Conservation (phyloP, 2,113 vertebrate species). For the Gallinago paraguaiae region DNA sequence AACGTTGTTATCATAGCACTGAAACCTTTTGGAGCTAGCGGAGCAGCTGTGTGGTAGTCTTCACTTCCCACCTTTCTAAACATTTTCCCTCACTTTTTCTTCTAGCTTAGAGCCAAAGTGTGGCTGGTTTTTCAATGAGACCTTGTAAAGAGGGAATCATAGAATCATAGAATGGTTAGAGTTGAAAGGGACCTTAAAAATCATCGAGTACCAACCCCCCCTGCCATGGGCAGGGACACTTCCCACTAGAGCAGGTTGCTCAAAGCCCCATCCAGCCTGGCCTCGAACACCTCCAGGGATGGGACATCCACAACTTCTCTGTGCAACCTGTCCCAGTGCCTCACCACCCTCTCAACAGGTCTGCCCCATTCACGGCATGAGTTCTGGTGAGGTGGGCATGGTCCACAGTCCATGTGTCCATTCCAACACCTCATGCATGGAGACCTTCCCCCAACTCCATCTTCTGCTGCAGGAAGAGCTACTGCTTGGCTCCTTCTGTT, state of each 20-base stretch:
- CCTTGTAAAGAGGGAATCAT: not conserved
- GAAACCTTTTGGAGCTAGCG: not conserved
- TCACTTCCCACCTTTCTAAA: not conserved
- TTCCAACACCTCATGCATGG: fast-evolving
- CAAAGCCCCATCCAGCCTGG: too few species aligned
- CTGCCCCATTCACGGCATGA: not conserved
- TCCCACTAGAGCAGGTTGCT: too few species aligned
- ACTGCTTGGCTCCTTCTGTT: not conserved
- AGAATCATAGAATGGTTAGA: too few species aligned
- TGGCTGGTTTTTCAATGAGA: not conserved
- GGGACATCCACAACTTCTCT: too few species aligned
- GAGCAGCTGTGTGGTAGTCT: not conserved
- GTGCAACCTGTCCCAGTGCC: too few species aligned
- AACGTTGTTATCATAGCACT: not conserved
- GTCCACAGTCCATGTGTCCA: not conserved
- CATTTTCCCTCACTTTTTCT: not conserved
- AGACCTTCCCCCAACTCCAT: fast-evolving
- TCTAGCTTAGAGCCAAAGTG: not conserved
- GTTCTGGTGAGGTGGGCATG: not conserved
- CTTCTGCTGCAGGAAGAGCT: not conserved
- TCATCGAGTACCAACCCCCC: too few species aligned
- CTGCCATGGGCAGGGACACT: too few species aligned
- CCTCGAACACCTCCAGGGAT: too few species aligned
- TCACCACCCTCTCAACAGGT: not conserved
- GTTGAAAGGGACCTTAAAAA: too few species aligned